Base-by-base conservation (phyloP, 2,888 invertebrate species). In the Ceraclea dissimilis region DNA sequence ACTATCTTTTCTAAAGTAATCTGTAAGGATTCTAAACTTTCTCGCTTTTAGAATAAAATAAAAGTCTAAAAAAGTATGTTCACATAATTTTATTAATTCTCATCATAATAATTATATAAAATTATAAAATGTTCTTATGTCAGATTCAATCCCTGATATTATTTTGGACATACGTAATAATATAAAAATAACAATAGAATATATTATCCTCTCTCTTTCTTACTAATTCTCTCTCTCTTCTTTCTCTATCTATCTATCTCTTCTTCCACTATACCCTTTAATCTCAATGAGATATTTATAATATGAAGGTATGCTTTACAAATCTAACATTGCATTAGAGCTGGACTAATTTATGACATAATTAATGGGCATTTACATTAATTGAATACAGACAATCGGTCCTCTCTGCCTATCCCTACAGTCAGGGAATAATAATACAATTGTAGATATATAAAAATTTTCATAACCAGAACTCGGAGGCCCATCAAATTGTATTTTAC, bases 141-240 rank as follows among this genome's bases (percentile, higher is more conserved):
- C 13, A 16, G 39, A 13, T 39, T 39, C 5, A 8, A 26, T 26
- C 39, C 39, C 39, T 16, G 39, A 39, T 39, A 39, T 39, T 16
- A 39, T 39, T 39, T 39, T 39, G 39, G 39, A 39, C 39, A 39
- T 39, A 31, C 6, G 6, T 31, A 31, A 31, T 31, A 39, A 39
- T 39, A 39, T 39, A 39, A 39, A 39, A 39, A 39, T 39, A 39
- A 39, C 39, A 39, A 39, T 39, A 39, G 39, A 39, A 39, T 39
- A 39, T 39, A 39, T 39, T 39, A 39, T 39, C 39, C 39, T 39
- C 5, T 39, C 39, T 39, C 39, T 39, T 4, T n/a, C 39, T n/a
- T n/a, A n/a, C n/a, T n/a, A n/a, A n/a, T n/a, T n/a, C 39, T 39
- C 16, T 39, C 39, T 26, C 26, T 26, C 26, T 26, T n/a, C 39